Base-by-base conservation (phyloP, 2,888 invertebrate genomes). In the Drosophila mettleri region DNA sequence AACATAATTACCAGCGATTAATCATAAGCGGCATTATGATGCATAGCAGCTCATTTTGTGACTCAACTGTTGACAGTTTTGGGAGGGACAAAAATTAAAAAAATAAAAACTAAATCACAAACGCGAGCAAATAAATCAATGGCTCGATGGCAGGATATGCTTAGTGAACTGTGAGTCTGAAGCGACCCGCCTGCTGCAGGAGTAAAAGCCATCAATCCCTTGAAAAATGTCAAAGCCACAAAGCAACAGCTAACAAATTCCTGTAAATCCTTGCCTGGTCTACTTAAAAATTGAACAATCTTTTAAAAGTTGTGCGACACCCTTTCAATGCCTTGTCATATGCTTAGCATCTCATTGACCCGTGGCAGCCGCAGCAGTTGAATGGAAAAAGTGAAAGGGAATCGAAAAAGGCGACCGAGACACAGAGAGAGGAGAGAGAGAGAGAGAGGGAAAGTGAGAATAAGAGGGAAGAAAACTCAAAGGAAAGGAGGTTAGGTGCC, bases 261-360 rank as follows among this genome's bases (percentile, higher is more conserved):
- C 63, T 53, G 66, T 66, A 81, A 83, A 72, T 84, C 82, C 86
- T 73, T 81, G 49, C 52, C 41, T 63, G 66, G 69, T 46, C 70
- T 86, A 75, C 57, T 85, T 80, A 83, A 86, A 86, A 76, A 74
- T 83, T 76, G 34, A 80, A 78, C 66, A 86, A 78, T 78, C 85
- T 78, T 71, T 60, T 66, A 69, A 76, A 83, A 78, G 78, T 66
- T 80, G 71, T 64, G 43, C 60, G 68, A 55, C 79, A 81, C 77
- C 86, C 86, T 83, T 83, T 83, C 76, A 83, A 55, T 78, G 69
- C 67, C 59, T 74, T 76, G 83, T 78, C 78, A 84, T 67, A 66
- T 65, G 78, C 87, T 82, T 87, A 85, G 87, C 87, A 86, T 87
- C 79, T 86, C 88, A 86, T 88, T 86, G 86, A 86, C 88, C 88